Evolutionary conservation across 2,113 vertebrate genomes (phyloP).

Genomic region (Stictonetta naevosa): DNA sequence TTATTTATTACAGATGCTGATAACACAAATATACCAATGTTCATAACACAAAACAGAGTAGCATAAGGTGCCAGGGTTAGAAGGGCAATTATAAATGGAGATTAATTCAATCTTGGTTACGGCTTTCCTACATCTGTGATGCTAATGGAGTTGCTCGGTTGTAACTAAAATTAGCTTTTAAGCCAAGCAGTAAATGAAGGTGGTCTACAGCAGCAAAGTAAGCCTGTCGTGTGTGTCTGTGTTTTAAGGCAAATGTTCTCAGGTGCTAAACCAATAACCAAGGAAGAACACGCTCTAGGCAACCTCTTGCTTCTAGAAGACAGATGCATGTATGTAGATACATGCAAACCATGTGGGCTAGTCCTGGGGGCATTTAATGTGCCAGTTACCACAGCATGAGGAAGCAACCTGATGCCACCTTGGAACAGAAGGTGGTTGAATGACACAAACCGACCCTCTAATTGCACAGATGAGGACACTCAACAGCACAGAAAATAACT

Average conservation of each 20-base stretch:
- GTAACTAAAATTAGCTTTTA: background rate
- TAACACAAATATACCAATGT: background rate
- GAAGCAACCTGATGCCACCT: background rate
- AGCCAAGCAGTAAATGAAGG: background rate
- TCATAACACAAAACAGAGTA: background rate
- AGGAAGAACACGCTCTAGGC: background rate
- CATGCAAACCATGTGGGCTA: background rate
- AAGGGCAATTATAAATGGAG: background rate
- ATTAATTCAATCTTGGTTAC: background rate
- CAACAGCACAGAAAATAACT: background rate
- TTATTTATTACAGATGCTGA: background rate
- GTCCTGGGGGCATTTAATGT: background rate
- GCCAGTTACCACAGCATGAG: background rate
- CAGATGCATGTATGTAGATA: background rate
- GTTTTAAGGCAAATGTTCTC: background rate
- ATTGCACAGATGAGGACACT: background rate
- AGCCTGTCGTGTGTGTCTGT: background rate
- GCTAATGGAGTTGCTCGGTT: background rate
- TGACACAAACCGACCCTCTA: background rate
- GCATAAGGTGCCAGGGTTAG: background rate
- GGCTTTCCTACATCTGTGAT: background rate
- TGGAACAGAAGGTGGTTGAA: background rate
- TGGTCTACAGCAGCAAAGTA: background rate
- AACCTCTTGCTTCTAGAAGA: background rate
- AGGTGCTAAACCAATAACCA: background rate